Percentiles rank a stretch among this genome's conserved stretches.
Evolutionary conservation across 1,140 invertebrate species (phyloP).

Genomic region (Papilio aristodemus): DNA sequence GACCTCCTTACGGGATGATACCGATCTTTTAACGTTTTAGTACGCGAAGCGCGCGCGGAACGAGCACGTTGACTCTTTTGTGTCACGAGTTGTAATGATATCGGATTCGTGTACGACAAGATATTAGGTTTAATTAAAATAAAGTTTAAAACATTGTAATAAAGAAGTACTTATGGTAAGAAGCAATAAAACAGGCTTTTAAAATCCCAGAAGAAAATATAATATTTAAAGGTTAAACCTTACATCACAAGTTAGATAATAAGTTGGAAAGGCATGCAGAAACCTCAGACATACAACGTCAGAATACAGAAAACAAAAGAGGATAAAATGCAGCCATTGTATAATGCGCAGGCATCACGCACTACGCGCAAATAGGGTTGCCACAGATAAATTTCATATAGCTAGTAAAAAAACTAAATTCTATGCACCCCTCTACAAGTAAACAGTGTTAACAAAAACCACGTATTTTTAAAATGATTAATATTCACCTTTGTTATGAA

Average conservation of each 20-base stretch:
- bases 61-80: not conserved
- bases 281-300: conserved; percentile 3
- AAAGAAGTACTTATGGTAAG: too few relatives aligned
- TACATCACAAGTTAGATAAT: not conserved
- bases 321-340: conserved; percentile 27
- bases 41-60: not conserved
- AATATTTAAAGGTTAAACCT: too few relatives aligned
- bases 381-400: conserved; percentile 5
- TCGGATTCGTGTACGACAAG: not conserved
- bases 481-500: not conserved
- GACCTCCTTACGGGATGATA: not conserved
- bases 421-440: conserved; percentile 6
- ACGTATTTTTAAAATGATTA: conserved; percentile 16
- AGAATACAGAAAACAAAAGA: not conserved
- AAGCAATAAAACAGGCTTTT: too few relatives aligned
- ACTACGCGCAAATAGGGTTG: conserved; percentile 23
- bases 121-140: too few relatives aligned
- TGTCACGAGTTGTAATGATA: not conserved
- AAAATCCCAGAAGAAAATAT: too few relatives aligned
- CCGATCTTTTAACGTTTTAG: not conserved
- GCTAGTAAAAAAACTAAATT: not conserved
- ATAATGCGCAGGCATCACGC: conserved; percentile 8
- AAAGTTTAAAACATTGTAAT: too few relatives aligned
- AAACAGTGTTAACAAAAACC: conserved; percentile 4
- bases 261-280: not conserved